Conservation (phyloP, 1,140 invertebrate species). For the Pygmarrhopalites habei region DNA sequence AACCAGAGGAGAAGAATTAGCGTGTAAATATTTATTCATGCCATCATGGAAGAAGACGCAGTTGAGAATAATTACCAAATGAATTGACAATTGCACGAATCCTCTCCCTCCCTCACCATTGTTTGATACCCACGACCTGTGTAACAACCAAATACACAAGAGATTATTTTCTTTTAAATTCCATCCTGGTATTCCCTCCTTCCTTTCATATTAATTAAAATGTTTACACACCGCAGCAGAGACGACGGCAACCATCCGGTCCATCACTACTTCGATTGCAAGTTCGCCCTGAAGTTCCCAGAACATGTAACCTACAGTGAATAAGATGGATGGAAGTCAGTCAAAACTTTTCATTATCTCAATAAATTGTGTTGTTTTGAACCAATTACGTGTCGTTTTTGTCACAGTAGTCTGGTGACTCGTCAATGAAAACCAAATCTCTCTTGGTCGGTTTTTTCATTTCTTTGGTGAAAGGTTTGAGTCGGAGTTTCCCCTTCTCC, state of each 20-base stretch:
- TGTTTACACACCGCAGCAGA: conserved; percentile 88
- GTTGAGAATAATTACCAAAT: too few species aligned
- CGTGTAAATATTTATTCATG: not conserved
- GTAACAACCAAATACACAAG: too few species aligned
- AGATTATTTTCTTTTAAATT: too few species aligned
- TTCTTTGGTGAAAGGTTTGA: conserved; percentile 60
- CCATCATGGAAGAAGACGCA: not conserved
- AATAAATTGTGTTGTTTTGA: not conserved
- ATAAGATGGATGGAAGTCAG: not conserved
- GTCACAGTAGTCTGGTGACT: conserved; percentile 79
- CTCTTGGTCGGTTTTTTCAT: conserved; percentile 74
- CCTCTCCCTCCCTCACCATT: conserved; percentile 68
- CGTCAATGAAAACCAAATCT: conserved; percentile 73
- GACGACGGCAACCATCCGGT: conserved; percentile 70
- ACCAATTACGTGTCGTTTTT: conserved; percentile 64
- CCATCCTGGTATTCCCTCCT: too few species aligned
- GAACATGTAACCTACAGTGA: conserved; percentile 59
- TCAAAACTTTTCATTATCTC: too few species aligned
- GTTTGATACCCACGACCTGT: conserved; percentile 89
- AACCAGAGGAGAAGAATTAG: too few species aligned
- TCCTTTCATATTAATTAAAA: too few species aligned
- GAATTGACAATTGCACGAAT: conserved; percentile 88
- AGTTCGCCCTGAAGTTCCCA: conserved; percentile 72
- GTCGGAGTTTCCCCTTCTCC: conserved; percentile 36
- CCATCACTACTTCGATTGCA: conserved; percentile 75